Conservation (phyloP, 2,797 vertebrate genomes). For the Tachyglossus aculeatus region DNA sequence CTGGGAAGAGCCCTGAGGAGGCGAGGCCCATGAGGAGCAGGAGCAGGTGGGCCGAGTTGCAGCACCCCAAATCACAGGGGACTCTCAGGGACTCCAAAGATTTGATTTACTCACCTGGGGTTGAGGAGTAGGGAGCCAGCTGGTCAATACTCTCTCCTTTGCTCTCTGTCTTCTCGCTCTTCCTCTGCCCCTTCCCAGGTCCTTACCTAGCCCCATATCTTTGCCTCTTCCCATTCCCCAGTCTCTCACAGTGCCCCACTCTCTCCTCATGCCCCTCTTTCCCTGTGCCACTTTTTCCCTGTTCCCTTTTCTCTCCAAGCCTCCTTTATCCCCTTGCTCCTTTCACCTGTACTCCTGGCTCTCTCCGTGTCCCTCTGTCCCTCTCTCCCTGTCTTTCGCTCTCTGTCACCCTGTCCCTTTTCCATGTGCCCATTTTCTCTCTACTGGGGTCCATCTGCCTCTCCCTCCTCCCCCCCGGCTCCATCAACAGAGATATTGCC, state of each 20-base stretch:
- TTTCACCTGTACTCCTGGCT: too few species aligned
- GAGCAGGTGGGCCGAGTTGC: too few species aligned
- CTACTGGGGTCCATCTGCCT: neutral
- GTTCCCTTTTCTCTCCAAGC: neutral
- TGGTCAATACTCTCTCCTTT: rapidly evolving
- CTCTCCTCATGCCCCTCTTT: neutral
- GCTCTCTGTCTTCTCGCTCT: too few species aligned
- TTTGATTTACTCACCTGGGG: slow-evolving; percentile 35
- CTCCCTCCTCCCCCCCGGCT: neutral
- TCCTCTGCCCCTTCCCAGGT: too few species aligned
- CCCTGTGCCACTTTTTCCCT: neutral
- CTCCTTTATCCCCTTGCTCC: too few species aligned
- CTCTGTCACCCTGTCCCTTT: neutral
- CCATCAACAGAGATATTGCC: neutral
- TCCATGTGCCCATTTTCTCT: neutral
- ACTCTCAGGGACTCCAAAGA: too few species aligned
- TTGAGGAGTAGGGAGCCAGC: slow-evolving; percentile 38
- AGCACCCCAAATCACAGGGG: too few species aligned
- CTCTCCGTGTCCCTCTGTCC: neutral
- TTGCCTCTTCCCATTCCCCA: neutral
- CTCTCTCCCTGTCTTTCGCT: neutral
- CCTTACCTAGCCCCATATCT: too few species aligned
- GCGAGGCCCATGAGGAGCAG: too few species aligned
- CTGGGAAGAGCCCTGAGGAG: too few species aligned
- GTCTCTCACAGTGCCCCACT: too few species aligned